Evolutionary conservation across 1,140 invertebrate genomes (phyloP).

Genomic region (Penaeus chinensis): DNA sequence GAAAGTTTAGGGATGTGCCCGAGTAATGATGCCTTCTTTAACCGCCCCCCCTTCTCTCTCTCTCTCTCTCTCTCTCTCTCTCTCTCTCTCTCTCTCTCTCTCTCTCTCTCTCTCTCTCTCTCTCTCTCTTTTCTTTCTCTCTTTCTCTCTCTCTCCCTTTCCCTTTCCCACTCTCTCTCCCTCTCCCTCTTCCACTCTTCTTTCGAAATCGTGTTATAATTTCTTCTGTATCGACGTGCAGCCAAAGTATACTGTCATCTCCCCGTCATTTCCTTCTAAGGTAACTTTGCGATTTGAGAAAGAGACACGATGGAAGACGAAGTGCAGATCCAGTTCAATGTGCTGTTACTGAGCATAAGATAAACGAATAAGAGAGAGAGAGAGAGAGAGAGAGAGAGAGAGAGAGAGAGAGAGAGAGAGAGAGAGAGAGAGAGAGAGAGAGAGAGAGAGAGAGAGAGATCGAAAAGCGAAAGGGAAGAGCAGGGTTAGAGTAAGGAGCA

Average conservation of each 20-base stretch:
- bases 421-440: background rate
- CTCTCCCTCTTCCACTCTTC: background rate
- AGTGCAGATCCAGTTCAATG: background rate
- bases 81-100: background rate
- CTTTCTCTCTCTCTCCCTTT: background rate
- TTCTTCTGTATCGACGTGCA: background rate
- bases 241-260: background rate
- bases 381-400: slow-evolving; percentile 1
- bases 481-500: background rate
- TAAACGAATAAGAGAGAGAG: background rate
- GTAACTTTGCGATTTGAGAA: too few species aligned
- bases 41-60: too few species aligned
- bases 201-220: background rate
- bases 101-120: too few species aligned
- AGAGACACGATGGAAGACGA: too few species aligned
- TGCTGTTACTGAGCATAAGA: background rate
- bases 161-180: background rate
- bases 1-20: too few species aligned
- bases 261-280: background rate
- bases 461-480: too few species aligned
- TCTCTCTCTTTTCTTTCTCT: too few species aligned
- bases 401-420: slow-evolving; percentile 1
- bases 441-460: background rate
- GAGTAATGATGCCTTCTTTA: too few species aligned
- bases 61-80: background rate